Percentiles rank a stretch among this genome's conserved stretches.
These are phyloP conservation scores for Hybognathus amarus DNA, from an alignment of 2,797 vertebrate genomes.

Conservation along the genomic window DNA sequence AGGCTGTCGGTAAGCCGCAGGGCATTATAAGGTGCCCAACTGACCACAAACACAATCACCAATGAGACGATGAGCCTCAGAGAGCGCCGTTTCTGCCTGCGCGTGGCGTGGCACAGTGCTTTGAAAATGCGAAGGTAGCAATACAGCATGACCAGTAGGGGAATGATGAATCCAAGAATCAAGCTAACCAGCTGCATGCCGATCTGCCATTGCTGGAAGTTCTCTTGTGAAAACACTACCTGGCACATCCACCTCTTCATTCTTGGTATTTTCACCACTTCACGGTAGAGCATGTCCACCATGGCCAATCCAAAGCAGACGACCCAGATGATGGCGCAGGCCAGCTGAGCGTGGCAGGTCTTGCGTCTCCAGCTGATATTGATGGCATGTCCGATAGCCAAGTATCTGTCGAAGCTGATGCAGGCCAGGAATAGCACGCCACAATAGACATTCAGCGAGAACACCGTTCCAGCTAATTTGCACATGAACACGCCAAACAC, in stretches of 20 bases:
- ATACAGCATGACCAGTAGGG: constrained; percentile 81
- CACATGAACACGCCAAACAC: constrained; percentile 74
- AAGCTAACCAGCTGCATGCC: constrained; percentile 73
- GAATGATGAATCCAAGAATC: constrained; percentile 78
- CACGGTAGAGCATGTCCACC: constrained; percentile 75
- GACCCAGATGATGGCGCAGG: constrained; percentile 77
- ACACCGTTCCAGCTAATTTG: constrained; percentile 80
- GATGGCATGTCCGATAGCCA: constrained; percentile 82
- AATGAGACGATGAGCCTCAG: constrained; percentile 79
- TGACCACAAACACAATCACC: constrained; percentile 78
- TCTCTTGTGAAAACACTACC: constrained; percentile 59
- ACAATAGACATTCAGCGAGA: constrained; percentile 83
- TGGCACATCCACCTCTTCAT: constrained; percentile 60
- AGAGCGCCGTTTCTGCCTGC: constrained; percentile 76
- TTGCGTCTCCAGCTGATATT: constrained; percentile 75
- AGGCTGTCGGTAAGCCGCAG: constrained; percentile 78
- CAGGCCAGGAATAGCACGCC: constrained; percentile 84
- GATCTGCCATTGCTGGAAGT: constrained; percentile 71
- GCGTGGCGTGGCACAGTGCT: constrained; percentile 73
- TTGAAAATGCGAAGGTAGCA: constrained; percentile 82
- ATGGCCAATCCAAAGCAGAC: constrained; percentile 72
- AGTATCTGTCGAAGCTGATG: constrained; percentile 85
- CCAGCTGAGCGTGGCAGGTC: constrained; percentile 75
- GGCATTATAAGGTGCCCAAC: constrained; percentile 82
- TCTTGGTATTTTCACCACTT: constrained; percentile 40